Evolutionary conservation across 2,888 invertebrate species (phyloP).

Genomic region (Bruchidius siliquastri): DNA sequence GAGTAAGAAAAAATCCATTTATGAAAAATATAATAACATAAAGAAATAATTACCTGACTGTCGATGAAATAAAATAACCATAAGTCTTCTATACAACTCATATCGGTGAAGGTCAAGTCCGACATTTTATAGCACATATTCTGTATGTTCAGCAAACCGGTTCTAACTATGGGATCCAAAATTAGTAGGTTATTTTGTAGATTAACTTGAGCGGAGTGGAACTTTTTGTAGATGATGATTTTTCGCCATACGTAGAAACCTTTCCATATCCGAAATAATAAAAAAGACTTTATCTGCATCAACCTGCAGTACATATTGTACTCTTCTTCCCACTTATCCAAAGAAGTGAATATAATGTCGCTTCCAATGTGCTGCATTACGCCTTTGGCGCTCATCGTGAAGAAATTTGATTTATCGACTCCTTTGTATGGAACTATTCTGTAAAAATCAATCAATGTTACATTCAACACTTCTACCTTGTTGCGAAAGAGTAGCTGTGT

Average conservation of each 20-base stretch:
- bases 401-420: slow-evolving; percentile 64
- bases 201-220: slow-evolving; percentile 53
- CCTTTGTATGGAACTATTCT: slow-evolving; percentile 69
- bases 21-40: too few species aligned
- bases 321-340: slow-evolving; percentile 77
- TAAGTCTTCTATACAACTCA: slow-evolving; percentile 49
- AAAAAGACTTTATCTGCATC: slow-evolving; percentile 68
- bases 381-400: slow-evolving; percentile 78
- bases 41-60: slow-evolving; percentile 57
- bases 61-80: slow-evolving; percentile 67
- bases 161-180: slow-evolving; percentile 65
- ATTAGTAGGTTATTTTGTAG: slow-evolving; percentile 69
- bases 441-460: too few species aligned
- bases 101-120: slow-evolving; percentile 59
- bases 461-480: too few species aligned
- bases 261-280: slow-evolving; percentile 68
- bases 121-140: slow-evolving; percentile 63
- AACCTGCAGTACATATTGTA: slow-evolving; percentile 74
- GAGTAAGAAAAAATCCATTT: too few species aligned
- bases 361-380: slow-evolving; percentile 69
- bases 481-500: too few species aligned
- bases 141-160: slow-evolving; percentile 67
- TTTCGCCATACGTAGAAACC: slow-evolving; percentile 37
- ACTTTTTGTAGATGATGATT: slow-evolving; percentile 63
- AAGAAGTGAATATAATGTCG: slow-evolving; percentile 73